A percentile compares a stretch with the other conserved stretches of the same genome.
Evolutionary conservation across 2,113 vertebrate species (phyloP).

Genomic region (Cyphomyrus discorhynchus): DNA sequence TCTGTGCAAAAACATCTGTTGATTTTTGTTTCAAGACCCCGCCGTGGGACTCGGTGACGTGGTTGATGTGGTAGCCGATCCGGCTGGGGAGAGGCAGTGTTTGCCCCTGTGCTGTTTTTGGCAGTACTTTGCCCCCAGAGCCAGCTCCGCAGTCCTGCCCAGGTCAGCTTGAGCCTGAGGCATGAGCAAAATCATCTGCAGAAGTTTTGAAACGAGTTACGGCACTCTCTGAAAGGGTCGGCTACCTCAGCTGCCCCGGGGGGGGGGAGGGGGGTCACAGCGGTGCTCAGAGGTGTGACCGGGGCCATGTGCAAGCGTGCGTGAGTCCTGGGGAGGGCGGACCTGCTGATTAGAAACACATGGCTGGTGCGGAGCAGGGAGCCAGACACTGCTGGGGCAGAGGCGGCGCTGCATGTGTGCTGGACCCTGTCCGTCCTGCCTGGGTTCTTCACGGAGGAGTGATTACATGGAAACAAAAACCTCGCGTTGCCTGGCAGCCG

Average conservation of each 20-base stretch:
- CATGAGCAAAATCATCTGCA: not conserved
- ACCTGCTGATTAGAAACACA: not conserved
- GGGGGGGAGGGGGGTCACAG: not conserved
- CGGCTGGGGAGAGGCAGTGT: not conserved
- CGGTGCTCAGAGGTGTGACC: not conserved
- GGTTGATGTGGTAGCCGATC: not conserved
- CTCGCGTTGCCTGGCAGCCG: constrained; percentile 36
- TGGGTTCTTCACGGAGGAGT: constrained; percentile 13
- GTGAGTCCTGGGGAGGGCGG: not conserved
- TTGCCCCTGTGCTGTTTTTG: not conserved
- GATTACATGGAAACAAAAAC: constrained; percentile 16
- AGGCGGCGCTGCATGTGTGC: not conserved
- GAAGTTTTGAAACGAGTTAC: not conserved
- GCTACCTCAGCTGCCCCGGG: not conserved
- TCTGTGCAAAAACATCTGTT: not conserved
- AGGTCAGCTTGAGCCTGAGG: not conserved
- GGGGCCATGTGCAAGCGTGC: not conserved
- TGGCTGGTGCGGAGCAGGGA: not conserved
- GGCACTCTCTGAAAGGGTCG: not conserved
- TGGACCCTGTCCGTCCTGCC: not conserved
- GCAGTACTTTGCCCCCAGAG: not conserved
- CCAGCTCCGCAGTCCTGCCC: not conserved
- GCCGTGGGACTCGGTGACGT: not conserved
- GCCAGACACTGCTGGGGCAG: not conserved
- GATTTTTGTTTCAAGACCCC: not conserved